A percentile compares a stretch with the other conserved stretches of the same genome.
Evolutionary conservation across 1,140 invertebrate genomes (phyloP).

Genomic region (Arctopsyche grandis): DNA sequence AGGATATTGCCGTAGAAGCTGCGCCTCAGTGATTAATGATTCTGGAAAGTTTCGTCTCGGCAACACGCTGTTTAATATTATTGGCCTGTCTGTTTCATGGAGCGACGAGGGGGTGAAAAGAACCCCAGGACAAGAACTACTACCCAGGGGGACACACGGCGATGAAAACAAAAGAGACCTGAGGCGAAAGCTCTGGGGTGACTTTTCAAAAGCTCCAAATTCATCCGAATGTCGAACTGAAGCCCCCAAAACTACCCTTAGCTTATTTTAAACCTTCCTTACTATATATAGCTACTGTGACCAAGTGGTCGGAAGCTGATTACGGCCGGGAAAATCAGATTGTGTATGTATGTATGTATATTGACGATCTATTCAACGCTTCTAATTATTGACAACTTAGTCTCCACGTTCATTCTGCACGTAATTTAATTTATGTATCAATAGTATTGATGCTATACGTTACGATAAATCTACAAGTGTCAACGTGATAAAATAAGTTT

Average conservation of each 20-base stretch:
- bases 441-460: too few species aligned
- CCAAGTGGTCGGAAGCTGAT: too few species aligned
- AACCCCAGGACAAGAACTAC: not conserved
- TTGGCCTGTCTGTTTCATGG: not conserved
- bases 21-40: constrained; percentile 11
- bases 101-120: not conserved
- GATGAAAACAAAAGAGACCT: not conserved
- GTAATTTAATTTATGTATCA: too few species aligned
- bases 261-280: too few species aligned
- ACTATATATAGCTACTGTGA: too few species aligned
- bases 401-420: too few species aligned
- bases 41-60: not conserved
- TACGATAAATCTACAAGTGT: too few species aligned
- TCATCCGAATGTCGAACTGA: not conserved
- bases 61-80: constrained; percentile 24
- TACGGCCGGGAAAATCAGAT: too few species aligned
- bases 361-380: too few species aligned
- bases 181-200: not conserved
- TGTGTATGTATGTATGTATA: too few species aligned
- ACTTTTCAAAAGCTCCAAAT: not conserved
- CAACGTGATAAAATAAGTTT: too few species aligned
- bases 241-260: not conserved
- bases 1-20: not conserved
- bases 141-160: not conserved
- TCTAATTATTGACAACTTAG: too few species aligned